Evolutionary conservation across 2,888 invertebrate species (phyloP).

Genomic region (Lacanobia oleracea): DNA sequence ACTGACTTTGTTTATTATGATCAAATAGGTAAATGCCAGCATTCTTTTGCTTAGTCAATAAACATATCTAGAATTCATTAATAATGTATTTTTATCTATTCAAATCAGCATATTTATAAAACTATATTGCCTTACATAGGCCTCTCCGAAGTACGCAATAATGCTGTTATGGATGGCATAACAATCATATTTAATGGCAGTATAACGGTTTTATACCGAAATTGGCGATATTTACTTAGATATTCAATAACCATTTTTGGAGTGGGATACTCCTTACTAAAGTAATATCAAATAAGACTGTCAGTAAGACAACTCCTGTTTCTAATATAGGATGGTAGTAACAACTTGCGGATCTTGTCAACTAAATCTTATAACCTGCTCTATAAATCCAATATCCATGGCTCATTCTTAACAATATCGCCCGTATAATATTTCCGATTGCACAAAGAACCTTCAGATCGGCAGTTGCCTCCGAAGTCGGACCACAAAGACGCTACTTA

Average conservation of each 20-base stretch:
- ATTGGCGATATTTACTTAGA: conserved; percentile 10
- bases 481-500: conserved; percentile 49
- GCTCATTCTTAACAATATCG: not conserved
- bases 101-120: conserved; percentile 24
- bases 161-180: not conserved
- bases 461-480: not conserved
- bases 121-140: conserved; percentile 7
- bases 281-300: not conserved
- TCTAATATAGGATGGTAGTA: not conserved
- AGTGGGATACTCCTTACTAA: not conserved
- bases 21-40: not conserved
- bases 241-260: conserved; percentile 3
- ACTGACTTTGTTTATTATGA: not conserved
- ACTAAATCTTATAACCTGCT: not conserved
- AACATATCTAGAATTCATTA: not conserved
- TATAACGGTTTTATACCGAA: conserved; percentile 14
- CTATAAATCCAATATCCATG: not conserved
- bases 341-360: too few relatives aligned
- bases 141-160: not conserved
- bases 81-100: conserved; percentile 24
- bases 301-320: too few relatives aligned
- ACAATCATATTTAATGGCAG: not conserved
- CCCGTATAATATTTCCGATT: conserved; percentile 26
- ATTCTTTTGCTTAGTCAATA: not conserved
- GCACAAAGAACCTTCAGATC: conserved; percentile 35